A percentile compares a stretch with the other conserved stretches of the same genome.
phyloP scores from a whole-genome alignment of 2,113 vertebrate species.

The Antennarius striatus region DNA sequence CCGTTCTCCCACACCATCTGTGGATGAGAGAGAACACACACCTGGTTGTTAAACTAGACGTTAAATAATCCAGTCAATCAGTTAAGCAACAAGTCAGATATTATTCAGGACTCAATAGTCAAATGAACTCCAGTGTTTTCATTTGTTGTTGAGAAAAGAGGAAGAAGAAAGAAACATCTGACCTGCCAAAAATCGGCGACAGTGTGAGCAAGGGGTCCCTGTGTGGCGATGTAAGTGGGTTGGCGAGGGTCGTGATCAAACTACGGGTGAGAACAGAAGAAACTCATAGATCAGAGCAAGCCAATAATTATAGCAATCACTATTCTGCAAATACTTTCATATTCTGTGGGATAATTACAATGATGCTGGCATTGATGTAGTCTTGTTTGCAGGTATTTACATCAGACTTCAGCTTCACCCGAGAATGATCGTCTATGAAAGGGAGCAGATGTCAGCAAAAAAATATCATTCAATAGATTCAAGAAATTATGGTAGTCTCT shows the following conservation, averaged over 20 bases:
- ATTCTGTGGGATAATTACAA: constrained; percentile 80
- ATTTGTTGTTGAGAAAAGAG: not conserved
- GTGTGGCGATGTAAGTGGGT: constrained; percentile 94
- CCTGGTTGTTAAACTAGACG: not conserved
- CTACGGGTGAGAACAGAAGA: constrained; percentile 65
- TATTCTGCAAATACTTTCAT: not conserved
- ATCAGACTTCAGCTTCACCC: constrained; percentile 94
- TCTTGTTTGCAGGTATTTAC: constrained; percentile 88
- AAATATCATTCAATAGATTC: not conserved
- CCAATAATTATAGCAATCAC: too few relatives aligned
- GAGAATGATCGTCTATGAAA: constrained; percentile 88
- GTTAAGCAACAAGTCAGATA: not conserved
- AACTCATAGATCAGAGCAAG: not conserved
- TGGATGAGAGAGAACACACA: not conserved
- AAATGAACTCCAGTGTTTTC: not conserved
- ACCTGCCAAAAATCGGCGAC: constrained; percentile 99
- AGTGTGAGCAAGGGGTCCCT: constrained; percentile 93
- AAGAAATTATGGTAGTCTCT: not conserved
- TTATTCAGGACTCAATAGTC: not conserved
- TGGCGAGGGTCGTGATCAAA: constrained; percentile 96
- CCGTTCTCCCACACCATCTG: constrained; percentile 99
- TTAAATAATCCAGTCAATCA: not conserved
- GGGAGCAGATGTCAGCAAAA: not conserved
- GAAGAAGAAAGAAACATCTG: constrained; percentile 9
- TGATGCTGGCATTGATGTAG: constrained; percentile 96